Evolutionary conservation across 1,140 invertebrate genomes (phyloP), one percentile per base, ranked within the genome.

Genomic region (Orchesella cincta): DNA sequence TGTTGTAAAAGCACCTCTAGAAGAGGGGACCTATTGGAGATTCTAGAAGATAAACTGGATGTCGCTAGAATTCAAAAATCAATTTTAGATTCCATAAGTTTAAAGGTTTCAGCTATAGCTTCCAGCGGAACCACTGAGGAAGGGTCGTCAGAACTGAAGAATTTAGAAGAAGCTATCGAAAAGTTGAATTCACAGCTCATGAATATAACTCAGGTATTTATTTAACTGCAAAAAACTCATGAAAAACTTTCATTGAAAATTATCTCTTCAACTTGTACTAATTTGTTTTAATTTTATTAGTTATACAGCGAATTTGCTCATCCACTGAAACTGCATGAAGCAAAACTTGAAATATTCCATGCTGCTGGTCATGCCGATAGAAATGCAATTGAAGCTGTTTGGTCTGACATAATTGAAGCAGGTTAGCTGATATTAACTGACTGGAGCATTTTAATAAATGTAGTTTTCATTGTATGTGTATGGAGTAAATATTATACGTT

Each of bases 21-120:
- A 79, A 88, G 92, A 81, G 93, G 94, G 1, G 92, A 97, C 81
- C 92, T 97, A 80, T 86, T 97, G 54, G 91, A 95, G 78, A 94
- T 97, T 83, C 87, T 98, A 36, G 95, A 98, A 86, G 97, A 98
- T 85, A 95, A 96, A 86, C 91, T 95, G 81, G 94, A 97, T 87
- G 87, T 95, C 80, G 93, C 92, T 71, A 88, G 91, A 82, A 91
- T 95, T 80, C 94, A 95, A 84, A 89, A 90, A 82, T 87, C 87
- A 82, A 87, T 88, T 81, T 20, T 73, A 20, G 75, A 79, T 20
- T 75, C 33, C 1, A 64, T 82, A 46, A 52, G 23, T n/a, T 26
- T 57, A 3, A 78, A 72, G 46, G 16, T 77, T n/a, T 51, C 75
- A 14, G 35, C 70, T 0, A 83, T 84, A 86, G 76, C 83, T 89